A percentile compares a stretch with the other conserved stretches of the same genome.
These are phyloP conservation scores for Sturnus vulgaris DNA, from an alignment of 2,113 vertebrate species.

Conservation along the genomic window DNA sequence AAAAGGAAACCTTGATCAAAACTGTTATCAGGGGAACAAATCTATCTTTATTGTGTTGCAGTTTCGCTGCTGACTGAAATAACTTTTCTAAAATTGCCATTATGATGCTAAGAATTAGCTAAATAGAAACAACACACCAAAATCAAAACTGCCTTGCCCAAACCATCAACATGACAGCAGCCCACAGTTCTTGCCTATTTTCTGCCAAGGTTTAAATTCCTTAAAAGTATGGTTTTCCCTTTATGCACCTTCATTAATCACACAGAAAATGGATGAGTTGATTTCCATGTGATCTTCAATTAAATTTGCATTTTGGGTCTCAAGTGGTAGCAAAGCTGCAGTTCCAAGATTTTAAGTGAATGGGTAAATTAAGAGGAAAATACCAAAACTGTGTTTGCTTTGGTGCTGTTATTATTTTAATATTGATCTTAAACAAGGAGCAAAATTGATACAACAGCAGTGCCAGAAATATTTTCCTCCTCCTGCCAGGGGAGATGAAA, in stretches of 20 bases:
- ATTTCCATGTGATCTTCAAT: background rate
- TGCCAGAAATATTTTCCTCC: background rate
- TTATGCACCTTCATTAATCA: background rate
- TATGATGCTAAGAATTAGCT: background rate
- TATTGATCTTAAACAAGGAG: background rate
- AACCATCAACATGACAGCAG: background rate
- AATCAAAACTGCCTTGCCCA: background rate
- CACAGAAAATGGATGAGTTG: background rate
- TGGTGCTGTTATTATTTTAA: background rate
- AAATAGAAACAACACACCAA: background rate
- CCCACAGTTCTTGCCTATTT: background rate
- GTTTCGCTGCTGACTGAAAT: background rate
- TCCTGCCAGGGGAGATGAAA: background rate
- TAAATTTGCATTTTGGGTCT: background rate
- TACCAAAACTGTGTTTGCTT: background rate
- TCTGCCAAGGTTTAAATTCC: background rate
- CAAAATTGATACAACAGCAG: background rate
- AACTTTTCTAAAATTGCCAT: background rate
- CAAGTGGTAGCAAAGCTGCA: background rate
- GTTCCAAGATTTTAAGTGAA: background rate
- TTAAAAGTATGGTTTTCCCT: background rate
- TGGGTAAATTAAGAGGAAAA: background rate
- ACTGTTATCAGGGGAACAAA: background rate
- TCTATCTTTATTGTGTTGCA: background rate
- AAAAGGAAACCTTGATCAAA: constrained; percentile 33